A percentile compares a stretch with the other conserved stretches of the same genome.
These are phyloP conservation scores for Barypeithes pellucidus DNA, from an alignment of 2,888 invertebrate species.

Conservation along the genomic window DNA sequence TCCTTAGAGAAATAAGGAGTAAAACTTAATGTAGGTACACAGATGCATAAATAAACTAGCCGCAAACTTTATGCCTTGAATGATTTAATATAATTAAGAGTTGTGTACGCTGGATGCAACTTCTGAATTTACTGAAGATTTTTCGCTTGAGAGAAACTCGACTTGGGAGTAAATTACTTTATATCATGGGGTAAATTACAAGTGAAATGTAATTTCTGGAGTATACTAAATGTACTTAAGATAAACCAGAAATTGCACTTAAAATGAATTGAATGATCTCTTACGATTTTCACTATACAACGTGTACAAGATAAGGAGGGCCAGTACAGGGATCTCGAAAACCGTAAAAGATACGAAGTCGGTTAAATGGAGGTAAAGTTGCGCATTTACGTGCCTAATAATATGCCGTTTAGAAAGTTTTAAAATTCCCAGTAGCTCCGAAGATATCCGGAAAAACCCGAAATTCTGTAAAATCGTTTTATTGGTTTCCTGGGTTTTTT, in stretches of 20 bases:
- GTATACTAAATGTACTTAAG: slow-evolving; percentile 6
- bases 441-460: no score
- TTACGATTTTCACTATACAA: no score
- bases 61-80: slow-evolving; percentile 15
- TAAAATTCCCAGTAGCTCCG: no score
- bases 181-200: slow-evolving; percentile 15
- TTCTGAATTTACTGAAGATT: slow-evolving; percentile 16
- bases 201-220: slow-evolving; percentile 17
- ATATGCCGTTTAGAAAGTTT: no score
- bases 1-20: slow-evolving; percentile 2
- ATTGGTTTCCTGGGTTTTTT: no score
- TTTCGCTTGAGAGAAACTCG: slow-evolving; percentile 19
- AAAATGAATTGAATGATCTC: neutral
- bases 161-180: slow-evolving; percentile 4
- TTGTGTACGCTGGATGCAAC: slow-evolving; percentile 12
- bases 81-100: slow-evolving; percentile 24
- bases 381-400: no score
- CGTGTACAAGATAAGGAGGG: no score
- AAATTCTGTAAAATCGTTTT: no score
- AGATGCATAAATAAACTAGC: slow-evolving; percentile 23
- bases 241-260: slow-evolving; percentile 16
- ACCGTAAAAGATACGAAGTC: no score
- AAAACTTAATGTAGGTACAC: neutral
- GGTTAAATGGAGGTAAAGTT: no score
- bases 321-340: no score